Conservation (phyloP, 1,140 invertebrate genomes). For the Drosophila neocordata region DNA sequence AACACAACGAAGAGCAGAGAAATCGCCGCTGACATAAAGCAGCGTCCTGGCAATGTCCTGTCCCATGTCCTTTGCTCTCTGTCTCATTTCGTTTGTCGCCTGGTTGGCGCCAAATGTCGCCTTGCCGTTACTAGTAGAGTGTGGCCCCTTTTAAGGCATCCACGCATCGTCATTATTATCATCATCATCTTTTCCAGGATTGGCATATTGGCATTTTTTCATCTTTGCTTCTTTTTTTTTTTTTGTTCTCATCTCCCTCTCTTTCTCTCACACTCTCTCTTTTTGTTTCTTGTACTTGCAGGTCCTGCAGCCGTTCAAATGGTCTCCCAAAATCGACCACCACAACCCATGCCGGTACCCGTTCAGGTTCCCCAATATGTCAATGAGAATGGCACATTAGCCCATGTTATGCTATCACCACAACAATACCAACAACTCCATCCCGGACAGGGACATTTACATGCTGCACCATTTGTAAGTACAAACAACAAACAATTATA, state of each 20-base stretch:
- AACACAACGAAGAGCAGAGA: conserved; percentile 42
- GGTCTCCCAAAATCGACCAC: conserved; percentile 90
- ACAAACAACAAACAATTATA: background rate
- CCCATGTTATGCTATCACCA: conserved; percentile 92
- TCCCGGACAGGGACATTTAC: conserved; percentile 82
- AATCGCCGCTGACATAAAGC: conserved; percentile 63
- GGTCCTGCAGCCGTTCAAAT: conserved; percentile 91
- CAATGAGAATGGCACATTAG: conserved; percentile 92
- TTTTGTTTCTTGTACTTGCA: conserved; percentile 62
- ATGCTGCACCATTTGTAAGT: conserved; percentile 81
- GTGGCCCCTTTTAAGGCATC: conserved; percentile 17
- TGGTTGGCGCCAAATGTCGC: conserved; percentile 61
- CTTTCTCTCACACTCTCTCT: too few species aligned
- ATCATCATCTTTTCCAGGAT: conserved; percentile 22
- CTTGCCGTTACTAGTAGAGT: conserved; percentile 23
- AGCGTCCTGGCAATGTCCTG: conserved; percentile 58
- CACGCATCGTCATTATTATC: conserved; percentile 1
- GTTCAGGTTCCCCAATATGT: conserved; percentile 95
- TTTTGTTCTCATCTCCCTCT: background rate
- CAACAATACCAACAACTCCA: conserved; percentile 87
- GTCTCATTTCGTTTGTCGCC: conserved; percentile 51
- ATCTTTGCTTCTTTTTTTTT: conserved; percentile 25
- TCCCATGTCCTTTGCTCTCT: conserved; percentile 17
- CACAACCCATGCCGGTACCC: conserved; percentile 94
- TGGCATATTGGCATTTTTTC: conserved; percentile 51